phyloP scores from a whole-genome alignment of 1,140 invertebrate species.

The Cepaea nemoralis region DNA sequence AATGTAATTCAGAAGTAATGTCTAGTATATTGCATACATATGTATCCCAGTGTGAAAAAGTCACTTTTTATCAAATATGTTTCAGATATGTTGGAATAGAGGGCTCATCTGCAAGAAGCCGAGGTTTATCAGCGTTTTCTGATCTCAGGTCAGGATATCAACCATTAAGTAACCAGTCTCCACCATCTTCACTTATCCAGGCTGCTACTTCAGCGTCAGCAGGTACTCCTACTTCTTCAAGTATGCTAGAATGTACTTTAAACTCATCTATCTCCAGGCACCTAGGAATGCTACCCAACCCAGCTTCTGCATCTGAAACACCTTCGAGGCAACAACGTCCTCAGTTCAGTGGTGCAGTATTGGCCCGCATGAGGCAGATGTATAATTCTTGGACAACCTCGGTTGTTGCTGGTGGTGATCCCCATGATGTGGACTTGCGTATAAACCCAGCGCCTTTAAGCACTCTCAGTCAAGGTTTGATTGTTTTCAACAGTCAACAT shows the following conservation, averaged over 20 bases:
- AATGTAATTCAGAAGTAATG: no score
- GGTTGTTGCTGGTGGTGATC: conserved; percentile 14
- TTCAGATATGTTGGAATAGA: conserved; percentile 32
- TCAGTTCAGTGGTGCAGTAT: neutral
- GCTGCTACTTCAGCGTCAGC: neutral
- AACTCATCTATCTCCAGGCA: neutral
- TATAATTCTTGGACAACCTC: conserved; percentile 16
- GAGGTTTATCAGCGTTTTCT: conserved; percentile 27
- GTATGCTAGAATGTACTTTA: neutral
- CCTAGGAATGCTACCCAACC: neutral
- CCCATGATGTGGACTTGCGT: neutral
- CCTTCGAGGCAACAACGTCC: neutral
- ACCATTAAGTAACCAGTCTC: neutral
- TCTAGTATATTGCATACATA: no score
- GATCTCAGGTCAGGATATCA: conserved; percentile 33
- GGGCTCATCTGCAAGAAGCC: conserved; percentile 34
- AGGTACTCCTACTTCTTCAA: no score
- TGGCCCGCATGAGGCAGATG: conserved; percentile 16
- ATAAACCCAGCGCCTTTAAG: conserved; percentile 3
- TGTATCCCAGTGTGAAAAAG: no score
- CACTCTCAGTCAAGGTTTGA: conserved; percentile 5
- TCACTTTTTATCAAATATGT: no score
- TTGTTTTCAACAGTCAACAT: neutral
- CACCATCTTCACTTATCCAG: neutral
- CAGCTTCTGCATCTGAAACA: neutral